Evolutionary conservation across 92 coral and sea anemone species (phyloP).

Genomic region (Siderastrea siderea): DNA sequence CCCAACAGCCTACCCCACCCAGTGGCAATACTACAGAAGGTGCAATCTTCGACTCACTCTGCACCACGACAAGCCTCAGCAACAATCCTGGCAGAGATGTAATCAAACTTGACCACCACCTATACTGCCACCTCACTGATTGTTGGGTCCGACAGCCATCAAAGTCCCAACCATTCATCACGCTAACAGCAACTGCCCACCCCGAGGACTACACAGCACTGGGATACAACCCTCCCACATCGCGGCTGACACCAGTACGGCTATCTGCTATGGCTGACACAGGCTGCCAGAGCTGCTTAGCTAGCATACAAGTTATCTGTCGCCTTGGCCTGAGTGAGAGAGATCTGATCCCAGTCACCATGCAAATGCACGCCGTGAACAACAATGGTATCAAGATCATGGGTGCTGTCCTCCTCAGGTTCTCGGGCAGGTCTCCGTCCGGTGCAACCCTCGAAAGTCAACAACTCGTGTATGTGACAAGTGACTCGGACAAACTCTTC

Average conservation of each 20-base stretch:
- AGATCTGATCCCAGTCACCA: conserved; percentile 70
- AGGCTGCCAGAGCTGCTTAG: conserved; percentile 76
- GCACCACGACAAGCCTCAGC: conserved; percentile 16
- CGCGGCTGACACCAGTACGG: conserved; percentile 25
- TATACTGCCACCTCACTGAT: neutral
- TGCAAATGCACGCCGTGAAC: conserved; percentile 76
- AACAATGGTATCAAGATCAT: conserved; percentile 74
- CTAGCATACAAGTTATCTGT: conserved; percentile 58
- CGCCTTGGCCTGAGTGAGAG: conserved; percentile 51
- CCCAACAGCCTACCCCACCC: neutral
- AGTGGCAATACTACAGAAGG: conserved; percentile 2
- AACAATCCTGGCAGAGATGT: neutral
- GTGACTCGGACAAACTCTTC: conserved; percentile 64
- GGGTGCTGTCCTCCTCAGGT: conserved; percentile 73
- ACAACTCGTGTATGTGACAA: conserved; percentile 56
- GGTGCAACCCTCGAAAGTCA: conserved; percentile 58
- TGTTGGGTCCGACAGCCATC: conserved; percentile 60
- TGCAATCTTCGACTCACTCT: conserved; percentile 10
- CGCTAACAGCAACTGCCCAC: neutral
- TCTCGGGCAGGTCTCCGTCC: conserved; percentile 57
- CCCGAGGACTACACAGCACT: conserved; percentile 7
- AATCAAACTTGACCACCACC: conserved; percentile 51
- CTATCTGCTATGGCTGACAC: conserved; percentile 75
- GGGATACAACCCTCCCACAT: conserved; percentile 46
- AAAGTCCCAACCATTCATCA: neutral